Conservation (phyloP, 2,888 invertebrate genomes). For the Formica aserva region DNA sequence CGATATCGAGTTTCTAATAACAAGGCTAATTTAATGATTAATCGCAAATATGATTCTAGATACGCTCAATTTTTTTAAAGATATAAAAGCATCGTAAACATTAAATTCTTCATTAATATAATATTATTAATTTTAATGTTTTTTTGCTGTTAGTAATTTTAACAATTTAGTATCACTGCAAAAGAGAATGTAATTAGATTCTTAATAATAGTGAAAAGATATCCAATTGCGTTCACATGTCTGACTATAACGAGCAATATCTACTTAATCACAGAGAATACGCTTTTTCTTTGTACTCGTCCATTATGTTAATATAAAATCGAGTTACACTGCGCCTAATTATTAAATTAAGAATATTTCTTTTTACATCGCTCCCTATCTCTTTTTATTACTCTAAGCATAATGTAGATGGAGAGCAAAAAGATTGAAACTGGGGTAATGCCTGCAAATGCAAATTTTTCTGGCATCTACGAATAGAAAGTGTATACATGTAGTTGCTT, state of each 20-base stretch:
- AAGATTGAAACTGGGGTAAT: slow-evolving; percentile 6
- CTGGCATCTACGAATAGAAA: background rate
- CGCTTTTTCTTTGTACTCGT: background rate
- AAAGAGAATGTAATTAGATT: background rate
- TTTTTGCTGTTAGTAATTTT: background rate
- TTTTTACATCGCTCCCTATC: background rate
- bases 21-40: background rate
- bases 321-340: background rate
- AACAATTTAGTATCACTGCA: background rate
- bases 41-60: background rate
- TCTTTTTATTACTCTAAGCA: background rate
- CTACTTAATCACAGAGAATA: background rate
- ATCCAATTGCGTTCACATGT: background rate
- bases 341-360: background rate
- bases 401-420: background rate
- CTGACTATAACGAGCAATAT: background rate
- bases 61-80: background rate
- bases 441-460: background rate
- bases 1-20: slow-evolving; percentile 7
- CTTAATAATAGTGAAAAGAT: background rate
- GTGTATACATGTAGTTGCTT: background rate
- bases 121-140: background rate
- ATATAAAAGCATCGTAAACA: background rate
- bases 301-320: slow-evolving; percentile 5
- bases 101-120: background rate